phyloP scores from a whole-genome alignment of 2,113 vertebrate species.

The Protomyctophum bolini region DNA sequence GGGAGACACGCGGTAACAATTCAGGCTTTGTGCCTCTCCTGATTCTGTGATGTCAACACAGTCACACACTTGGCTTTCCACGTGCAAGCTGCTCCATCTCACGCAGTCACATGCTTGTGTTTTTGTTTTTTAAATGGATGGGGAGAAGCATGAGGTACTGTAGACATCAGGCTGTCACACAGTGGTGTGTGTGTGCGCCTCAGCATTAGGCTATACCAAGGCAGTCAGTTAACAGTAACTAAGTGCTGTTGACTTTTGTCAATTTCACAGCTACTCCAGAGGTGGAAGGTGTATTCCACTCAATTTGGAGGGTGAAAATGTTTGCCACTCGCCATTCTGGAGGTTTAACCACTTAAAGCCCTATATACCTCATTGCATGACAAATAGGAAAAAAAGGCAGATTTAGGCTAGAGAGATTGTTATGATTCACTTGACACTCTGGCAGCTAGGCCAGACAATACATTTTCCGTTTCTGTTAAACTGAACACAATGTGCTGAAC shows the following conservation, averaged over 20 bases:
- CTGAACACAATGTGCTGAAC: too few relatives aligned
- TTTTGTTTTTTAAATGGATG: constrained; percentile 20
- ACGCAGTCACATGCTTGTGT: constrained; percentile 34
- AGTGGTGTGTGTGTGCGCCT: constrained; percentile 6
- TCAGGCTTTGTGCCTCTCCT: constrained; percentile 37
- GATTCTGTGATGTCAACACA: constrained; percentile 22
- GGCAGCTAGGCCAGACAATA: too few relatives aligned
- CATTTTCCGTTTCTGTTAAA: too few relatives aligned
- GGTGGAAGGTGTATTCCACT: too few relatives aligned
- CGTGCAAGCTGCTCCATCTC: constrained; percentile 33
- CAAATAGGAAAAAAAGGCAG: too few relatives aligned
- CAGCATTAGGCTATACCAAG: background rate
- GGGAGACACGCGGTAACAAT: constrained; percentile 35
- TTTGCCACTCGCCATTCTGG: too few relatives aligned
- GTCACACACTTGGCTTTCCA: constrained; percentile 13
- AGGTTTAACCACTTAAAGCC: too few relatives aligned
- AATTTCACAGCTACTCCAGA: too few relatives aligned
- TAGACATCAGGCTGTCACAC: background rate
- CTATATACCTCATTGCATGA: too few relatives aligned
- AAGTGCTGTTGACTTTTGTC: background rate
- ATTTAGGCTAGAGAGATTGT: too few relatives aligned
- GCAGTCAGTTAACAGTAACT: background rate
- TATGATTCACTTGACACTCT: too few relatives aligned
- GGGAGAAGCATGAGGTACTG: constrained; percentile 9
- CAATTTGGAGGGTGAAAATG: too few relatives aligned